These are phyloP conservation scores for Typhlichthys subterraneus DNA, from an alignment of 2,797 vertebrate species.

Conservation along the genomic window DNA sequence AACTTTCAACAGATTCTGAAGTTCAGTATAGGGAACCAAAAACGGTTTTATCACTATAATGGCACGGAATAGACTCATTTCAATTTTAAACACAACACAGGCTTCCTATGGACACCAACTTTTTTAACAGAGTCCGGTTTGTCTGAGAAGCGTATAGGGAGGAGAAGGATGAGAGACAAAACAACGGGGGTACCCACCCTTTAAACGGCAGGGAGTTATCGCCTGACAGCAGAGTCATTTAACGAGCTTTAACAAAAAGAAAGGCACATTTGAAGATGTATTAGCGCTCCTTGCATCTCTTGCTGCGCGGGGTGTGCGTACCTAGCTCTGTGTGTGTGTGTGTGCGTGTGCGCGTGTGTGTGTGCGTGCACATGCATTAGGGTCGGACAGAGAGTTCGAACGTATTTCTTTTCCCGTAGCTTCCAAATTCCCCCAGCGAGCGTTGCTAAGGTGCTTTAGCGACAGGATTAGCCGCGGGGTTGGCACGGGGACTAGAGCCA, in stretches of 20 bases:
- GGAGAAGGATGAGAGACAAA: conserved; percentile 49
- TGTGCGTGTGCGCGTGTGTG: neutral
- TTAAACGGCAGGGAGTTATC: conserved; percentile 78
- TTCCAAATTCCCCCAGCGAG: conserved; percentile 76
- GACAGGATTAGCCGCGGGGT: conserved; percentile 74
- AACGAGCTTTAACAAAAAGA: conserved; percentile 57
- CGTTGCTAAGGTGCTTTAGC: conserved; percentile 80
- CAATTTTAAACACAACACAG: neutral
- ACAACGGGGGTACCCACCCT: conserved; percentile 73
- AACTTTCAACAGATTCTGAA: too few species aligned
- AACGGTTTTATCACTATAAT: too few species aligned
- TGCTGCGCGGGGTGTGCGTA: conserved; percentile 66
- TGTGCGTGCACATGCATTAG: conserved; percentile 1
- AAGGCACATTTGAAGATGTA: conserved; percentile 75
- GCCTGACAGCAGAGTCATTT: conserved; percentile 74
- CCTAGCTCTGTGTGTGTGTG: conserved; percentile 52
- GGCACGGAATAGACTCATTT: too few species aligned
- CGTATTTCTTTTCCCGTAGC: conserved; percentile 11
- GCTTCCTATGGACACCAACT: neutral
- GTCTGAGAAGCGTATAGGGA: conserved; percentile 28
- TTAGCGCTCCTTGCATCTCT: conserved; percentile 67
- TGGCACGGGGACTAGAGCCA: conserved; percentile 39
- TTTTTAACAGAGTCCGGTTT: conserved; percentile 34
- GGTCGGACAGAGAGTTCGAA: neutral
- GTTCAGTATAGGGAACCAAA: too few species aligned